phyloP scores from a whole-genome alignment of 2,797 vertebrate genomes.

The Neosalanx taihuensis region DNA sequence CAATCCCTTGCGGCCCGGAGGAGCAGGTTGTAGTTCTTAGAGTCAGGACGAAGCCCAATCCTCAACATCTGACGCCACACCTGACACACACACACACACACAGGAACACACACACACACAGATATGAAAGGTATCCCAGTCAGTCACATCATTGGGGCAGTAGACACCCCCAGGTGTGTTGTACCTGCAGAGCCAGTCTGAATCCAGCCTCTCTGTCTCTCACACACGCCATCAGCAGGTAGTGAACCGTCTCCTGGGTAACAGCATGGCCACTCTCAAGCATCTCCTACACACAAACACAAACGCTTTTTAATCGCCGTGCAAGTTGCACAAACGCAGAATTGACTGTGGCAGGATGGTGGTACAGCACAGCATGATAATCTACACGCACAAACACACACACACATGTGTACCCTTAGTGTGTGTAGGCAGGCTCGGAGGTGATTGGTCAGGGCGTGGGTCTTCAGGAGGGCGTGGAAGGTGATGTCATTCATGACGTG shows the following conservation, averaged over 20 bases:
- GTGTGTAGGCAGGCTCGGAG: conserved; percentile 82
- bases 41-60: conserved; percentile 76
- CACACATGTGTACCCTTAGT: conserved; percentile 73
- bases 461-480: conserved; percentile 88
- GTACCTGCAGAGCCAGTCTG: conserved; percentile 85
- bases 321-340: no score
- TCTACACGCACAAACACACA: not conserved
- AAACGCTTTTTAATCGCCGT: not conserved
- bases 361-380: not conserved
- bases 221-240: conserved; percentile 88
- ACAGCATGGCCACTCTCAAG: conserved; percentile 76
- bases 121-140: no score
- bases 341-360: no score
- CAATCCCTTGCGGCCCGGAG: conserved; percentile 86
- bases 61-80: conserved; percentile 89
- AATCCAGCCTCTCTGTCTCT: conserved; percentile 84
- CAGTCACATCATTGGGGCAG: no score
- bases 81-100: conserved; percentile 58
- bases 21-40: conserved; percentile 83
- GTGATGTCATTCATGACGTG: conserved; percentile 79
- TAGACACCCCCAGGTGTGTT: no score
- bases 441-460: conserved; percentile 79
- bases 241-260: conserved; percentile 87
- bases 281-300: conserved; percentile 78
- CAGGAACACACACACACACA: not conserved